Evolutionary conservation across 1,140 invertebrate genomes (phyloP).

Genomic region (Druon quercuslanigerum): DNA sequence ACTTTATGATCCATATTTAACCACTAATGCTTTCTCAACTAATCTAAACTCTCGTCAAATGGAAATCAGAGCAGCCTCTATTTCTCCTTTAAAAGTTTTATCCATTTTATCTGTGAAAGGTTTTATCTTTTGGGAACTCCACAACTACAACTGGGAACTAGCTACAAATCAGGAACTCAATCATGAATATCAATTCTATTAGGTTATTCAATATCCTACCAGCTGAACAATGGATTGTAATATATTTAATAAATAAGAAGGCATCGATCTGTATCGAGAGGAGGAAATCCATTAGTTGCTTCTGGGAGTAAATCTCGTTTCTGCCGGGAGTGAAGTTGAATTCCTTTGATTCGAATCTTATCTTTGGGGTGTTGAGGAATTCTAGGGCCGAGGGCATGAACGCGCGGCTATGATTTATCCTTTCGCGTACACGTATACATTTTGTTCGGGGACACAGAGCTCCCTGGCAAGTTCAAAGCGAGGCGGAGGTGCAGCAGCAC

Average conservation of each 20-base stretch:
- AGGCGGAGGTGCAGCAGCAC: constrained; percentile 26
- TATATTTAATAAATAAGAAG: constrained; percentile 19
- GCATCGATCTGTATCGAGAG: not conserved
- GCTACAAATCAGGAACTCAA: too few relatives aligned
- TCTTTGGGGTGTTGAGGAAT: constrained; percentile 32
- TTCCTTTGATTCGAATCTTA: constrained; percentile 16
- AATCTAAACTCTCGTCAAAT: not conserved
- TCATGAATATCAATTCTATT: too few relatives aligned
- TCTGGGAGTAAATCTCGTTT: constrained; percentile 11
- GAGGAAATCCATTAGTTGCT: constrained; percentile 7
- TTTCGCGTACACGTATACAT: constrained; percentile 22
- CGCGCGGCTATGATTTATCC: constrained; percentile 32
- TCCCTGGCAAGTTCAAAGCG: constrained; percentile 31
- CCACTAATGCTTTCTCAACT: not conserved
- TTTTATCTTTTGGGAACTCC: too few relatives aligned
- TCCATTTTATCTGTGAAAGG: not conserved
- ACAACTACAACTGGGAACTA: too few relatives aligned
- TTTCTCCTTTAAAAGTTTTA: not conserved
- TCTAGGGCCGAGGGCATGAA: constrained; percentile 15
- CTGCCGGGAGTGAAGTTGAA: not conserved
- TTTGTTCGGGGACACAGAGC: constrained; percentile 36
- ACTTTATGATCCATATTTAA: constrained; percentile 17
- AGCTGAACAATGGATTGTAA: not conserved
- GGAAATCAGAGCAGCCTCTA: not conserved
- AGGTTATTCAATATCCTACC: too few relatives aligned